A percentile compares a stretch with the other conserved stretches of the same genome.
These are phyloP conservation scores for Hypomecis punctinalis DNA, from an alignment of 2,888 invertebrate genomes.

Conservation along the genomic window DNA sequence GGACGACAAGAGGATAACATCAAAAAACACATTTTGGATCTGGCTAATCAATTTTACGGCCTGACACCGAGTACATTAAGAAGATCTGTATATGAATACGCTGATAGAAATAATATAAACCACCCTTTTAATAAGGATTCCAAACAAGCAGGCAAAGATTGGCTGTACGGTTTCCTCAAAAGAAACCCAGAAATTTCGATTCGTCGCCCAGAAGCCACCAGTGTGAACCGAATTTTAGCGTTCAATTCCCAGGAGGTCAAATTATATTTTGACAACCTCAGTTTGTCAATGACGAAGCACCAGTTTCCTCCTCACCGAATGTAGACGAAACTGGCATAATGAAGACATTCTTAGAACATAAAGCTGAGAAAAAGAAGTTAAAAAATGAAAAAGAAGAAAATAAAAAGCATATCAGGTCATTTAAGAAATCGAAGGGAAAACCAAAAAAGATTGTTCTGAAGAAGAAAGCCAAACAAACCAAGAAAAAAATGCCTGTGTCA, in stretches of 20 bases:
- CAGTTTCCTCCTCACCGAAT: too few relatives aligned
- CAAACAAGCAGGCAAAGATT: conserved; percentile 4
- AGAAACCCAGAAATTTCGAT: conserved; percentile 1
- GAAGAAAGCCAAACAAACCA: neutral
- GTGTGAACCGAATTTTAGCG: conserved; percentile 11
- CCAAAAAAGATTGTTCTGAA: neutral
- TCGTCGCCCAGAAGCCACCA: conserved; percentile 4
- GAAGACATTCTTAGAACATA: neutral
- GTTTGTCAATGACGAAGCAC: conserved; percentile 5
- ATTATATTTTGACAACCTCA: conserved; percentile 16
- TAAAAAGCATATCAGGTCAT: neutral
- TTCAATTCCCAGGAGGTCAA: conserved; percentile 21
- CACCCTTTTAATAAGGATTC: conserved; percentile 3
- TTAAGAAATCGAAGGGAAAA: neutral
- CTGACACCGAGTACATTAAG: conserved; percentile 1
- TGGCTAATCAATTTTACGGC: conserved; percentile 2
- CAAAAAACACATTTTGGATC: conserved; percentile 2
- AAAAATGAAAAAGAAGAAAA: neutral
- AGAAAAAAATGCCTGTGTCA: neutral
- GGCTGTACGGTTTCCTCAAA: conserved; percentile 6
- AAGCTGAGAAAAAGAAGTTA: neutral
- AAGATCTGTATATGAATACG: conserved; percentile 4
- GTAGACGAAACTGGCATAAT: too few relatives aligned
- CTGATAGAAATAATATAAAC: neutral
- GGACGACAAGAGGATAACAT: neutral